phyloP scores from a whole-genome alignment of 2,113 vertebrate genomes.

The Serilophus lunatus region DNA sequence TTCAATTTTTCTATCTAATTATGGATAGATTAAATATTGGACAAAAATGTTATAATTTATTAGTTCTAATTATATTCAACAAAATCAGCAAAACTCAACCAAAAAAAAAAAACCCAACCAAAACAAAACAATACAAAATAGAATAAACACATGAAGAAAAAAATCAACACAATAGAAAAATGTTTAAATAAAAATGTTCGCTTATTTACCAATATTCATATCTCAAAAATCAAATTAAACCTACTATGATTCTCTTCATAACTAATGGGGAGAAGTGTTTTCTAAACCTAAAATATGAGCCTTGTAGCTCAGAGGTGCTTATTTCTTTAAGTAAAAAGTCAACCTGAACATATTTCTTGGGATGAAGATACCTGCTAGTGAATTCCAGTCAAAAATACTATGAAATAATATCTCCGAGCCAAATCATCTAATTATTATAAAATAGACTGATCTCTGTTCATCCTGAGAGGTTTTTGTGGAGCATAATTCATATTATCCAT shows the following conservation, averaged over 20 bases:
- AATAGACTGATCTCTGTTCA: not conserved
- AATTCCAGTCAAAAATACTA: not conserved
- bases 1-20: not conserved
- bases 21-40: not conserved
- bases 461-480: not conserved
- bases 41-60: not conserved
- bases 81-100: not conserved
- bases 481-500: not conserved
- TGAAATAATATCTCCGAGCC: not conserved
- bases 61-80: not conserved
- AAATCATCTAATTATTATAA: not conserved
- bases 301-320: not conserved
- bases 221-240: not conserved
- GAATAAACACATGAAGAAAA: not conserved
- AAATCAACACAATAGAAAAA: not conserved
- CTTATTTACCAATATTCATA: not conserved
- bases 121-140: too few species aligned
- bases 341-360: not conserved
- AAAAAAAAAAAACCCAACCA: accelerated
- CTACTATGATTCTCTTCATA: accelerated
- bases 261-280: not conserved
- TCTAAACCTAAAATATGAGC: not conserved
- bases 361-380: not conserved
- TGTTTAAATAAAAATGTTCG: not conserved
- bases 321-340: not conserved